Conservation (phyloP, 2,797 vertebrate species). For the Aldrovandia affinis region DNA sequence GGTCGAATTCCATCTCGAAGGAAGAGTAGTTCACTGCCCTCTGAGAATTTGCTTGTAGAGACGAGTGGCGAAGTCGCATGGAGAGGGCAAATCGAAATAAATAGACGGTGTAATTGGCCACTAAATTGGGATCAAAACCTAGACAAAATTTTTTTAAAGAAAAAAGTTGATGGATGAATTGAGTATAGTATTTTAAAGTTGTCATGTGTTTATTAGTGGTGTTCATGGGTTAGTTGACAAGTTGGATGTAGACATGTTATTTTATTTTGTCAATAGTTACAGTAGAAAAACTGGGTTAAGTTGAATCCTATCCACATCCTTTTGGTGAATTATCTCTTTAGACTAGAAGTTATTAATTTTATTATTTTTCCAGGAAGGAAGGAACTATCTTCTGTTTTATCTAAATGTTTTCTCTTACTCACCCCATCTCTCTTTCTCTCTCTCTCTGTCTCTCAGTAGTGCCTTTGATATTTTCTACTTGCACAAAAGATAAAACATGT, state of each 20-base stretch:
- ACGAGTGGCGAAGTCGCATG: too few species aligned
- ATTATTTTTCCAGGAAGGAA: too few species aligned
- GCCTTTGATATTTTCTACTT: conserved; percentile 55
- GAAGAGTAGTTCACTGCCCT: too few species aligned
- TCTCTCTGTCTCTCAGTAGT: conserved; percentile 33
- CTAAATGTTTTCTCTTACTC: conserved; percentile 25
- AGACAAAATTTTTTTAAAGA: too few species aligned
- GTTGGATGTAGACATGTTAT: neutral
- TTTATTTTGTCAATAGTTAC: neutral
- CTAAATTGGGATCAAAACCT: too few species aligned
- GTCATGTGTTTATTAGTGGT: neutral
- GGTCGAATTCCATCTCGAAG: too few species aligned
- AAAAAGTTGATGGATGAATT: too few species aligned
- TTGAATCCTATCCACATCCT: neutral
- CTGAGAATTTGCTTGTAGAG: too few species aligned
- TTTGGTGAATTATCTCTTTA: neutral
- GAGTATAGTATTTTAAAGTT: neutral
- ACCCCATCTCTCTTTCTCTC: neutral
- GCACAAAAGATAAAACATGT: conserved; percentile 66
- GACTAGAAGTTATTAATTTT: too few species aligned
- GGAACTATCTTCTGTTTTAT: too few species aligned
- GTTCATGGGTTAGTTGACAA: neutral
- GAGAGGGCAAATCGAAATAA: too few species aligned
- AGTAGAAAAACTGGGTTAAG: neutral
- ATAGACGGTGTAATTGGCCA: too few species aligned